Percentiles rank a stretch among this genome's conserved stretches.
phyloP scores from a whole-genome alignment of 2,797 vertebrate species.

The Avahi laniger region DNA sequence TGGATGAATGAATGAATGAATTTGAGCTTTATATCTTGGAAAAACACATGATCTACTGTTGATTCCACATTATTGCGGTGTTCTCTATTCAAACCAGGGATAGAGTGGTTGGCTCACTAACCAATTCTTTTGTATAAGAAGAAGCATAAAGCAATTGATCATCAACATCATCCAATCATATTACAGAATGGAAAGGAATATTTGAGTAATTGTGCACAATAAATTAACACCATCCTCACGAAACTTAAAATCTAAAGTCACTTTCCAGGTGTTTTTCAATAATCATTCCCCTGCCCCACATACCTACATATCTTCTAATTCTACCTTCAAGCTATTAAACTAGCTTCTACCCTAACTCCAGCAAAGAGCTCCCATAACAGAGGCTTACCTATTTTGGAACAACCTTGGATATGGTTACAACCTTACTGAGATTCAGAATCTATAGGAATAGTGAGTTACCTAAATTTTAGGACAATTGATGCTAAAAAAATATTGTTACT shows the following conservation, averaged over 20 bases:
- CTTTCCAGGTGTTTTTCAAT: neutral
- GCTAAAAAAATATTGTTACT: neutral
- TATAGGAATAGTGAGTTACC: neutral
- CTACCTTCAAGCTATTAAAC: neutral
- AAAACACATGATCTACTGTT: neutral
- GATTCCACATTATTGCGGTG: neutral
- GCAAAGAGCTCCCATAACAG: neutral
- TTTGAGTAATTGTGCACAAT: neutral
- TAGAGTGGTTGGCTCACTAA: neutral
- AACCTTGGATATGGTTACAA: neutral
- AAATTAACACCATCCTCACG: neutral
- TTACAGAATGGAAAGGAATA: neutral
- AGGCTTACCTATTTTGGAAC: neutral
- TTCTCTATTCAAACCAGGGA: neutral
- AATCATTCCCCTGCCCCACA: neutral
- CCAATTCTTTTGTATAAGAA: neutral
- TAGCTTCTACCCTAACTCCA: neutral
- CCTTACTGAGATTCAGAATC: neutral
- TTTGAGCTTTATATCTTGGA: neutral
- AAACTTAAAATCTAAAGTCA: slow-evolving; percentile 14
- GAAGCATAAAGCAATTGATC: neutral
- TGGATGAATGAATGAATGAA: neutral
- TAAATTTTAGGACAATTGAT: neutral
- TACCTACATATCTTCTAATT: neutral
- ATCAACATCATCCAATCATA: neutral